A percentile compares a stretch with the other conserved stretches of the same genome.
Evolutionary conservation across 2,113 vertebrate genomes (phyloP).

Genomic region (Platichthys stellatus): DNA sequence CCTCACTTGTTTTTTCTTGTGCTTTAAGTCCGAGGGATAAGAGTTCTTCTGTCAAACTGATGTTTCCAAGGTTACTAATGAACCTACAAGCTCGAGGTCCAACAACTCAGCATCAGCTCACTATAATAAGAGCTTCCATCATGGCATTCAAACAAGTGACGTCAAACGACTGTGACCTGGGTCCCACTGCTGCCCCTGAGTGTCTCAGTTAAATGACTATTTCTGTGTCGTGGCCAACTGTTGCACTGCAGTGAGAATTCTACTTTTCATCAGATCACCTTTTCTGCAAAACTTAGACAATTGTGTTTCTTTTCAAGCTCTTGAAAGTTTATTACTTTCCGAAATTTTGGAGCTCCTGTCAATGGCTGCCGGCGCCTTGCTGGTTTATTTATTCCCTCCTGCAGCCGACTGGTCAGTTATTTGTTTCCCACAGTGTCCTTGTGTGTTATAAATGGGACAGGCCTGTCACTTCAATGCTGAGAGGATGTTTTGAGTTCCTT

Average conservation of each 20-base stretch:
- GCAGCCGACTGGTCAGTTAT: constrained; percentile 71
- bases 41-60: constrained; percentile 14
- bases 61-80: constrained; percentile 3
- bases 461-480: constrained; percentile 76
- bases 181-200: neutral
- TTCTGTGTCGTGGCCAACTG: constrained; percentile 6
- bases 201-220: constrained; percentile 8
- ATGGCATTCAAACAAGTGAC: constrained; percentile 2
- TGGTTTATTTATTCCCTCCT: constrained; percentile 64
- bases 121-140: neutral
- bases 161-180: neutral
- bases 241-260: constrained; percentile 12
- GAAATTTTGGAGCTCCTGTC: constrained; percentile 58
- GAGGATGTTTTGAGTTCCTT: constrained; percentile 75
- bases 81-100: neutral
- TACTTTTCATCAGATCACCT: constrained; percentile 16
- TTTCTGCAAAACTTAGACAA: constrained; percentile 18
- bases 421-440: constrained; percentile 77
- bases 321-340: constrained; percentile 28
- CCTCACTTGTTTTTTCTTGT: neutral
- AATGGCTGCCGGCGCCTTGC: constrained; percentile 36
- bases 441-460: constrained; percentile 76
- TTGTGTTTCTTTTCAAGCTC: constrained; percentile 6
- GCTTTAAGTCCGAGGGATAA: neutral
- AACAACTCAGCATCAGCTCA: neutral